Percentiles rank a stretch among this genome's conserved stretches.
Evolutionary conservation across 2,888 invertebrate genomes (phyloP).

Genomic region (Lacanobia wlatinum): DNA sequence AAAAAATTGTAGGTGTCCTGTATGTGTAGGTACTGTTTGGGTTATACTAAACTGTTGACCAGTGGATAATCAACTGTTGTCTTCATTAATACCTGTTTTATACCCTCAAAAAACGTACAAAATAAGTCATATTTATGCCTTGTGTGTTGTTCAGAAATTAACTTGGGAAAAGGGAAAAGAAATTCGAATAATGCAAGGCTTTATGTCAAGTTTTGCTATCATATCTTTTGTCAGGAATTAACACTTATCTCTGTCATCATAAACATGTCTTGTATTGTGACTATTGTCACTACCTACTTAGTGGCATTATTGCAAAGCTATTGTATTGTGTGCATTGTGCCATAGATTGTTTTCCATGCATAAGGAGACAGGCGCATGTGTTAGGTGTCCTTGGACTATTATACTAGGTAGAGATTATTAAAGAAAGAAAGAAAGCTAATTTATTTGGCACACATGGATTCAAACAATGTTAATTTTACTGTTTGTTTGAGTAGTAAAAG

Average conservation of each 20-base stretch:
- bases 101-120: neutral
- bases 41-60: too few species aligned
- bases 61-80: neutral
- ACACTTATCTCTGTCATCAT: conserved; percentile 1
- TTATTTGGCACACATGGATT: too few species aligned
- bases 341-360: neutral
- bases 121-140: too few species aligned
- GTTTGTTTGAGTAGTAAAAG: too few species aligned
- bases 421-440: too few species aligned
- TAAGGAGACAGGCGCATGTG: neutral
- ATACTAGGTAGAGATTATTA: too few species aligned
- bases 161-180: neutral
- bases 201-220: neutral
- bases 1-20: neutral
- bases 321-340: conserved; percentile 5
- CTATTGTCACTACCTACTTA: neutral
- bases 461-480: too few species aligned
- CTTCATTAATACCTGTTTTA: neutral
- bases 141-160: neutral
- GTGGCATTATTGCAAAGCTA: neutral
- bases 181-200: neutral
- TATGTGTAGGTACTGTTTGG: too few species aligned
- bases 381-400: neutral
- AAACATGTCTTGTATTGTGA: neutral
- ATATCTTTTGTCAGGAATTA: neutral